Base-by-base conservation (phyloP, 2,113 vertebrate genomes). In the Hemichromis elongatus region DNA sequence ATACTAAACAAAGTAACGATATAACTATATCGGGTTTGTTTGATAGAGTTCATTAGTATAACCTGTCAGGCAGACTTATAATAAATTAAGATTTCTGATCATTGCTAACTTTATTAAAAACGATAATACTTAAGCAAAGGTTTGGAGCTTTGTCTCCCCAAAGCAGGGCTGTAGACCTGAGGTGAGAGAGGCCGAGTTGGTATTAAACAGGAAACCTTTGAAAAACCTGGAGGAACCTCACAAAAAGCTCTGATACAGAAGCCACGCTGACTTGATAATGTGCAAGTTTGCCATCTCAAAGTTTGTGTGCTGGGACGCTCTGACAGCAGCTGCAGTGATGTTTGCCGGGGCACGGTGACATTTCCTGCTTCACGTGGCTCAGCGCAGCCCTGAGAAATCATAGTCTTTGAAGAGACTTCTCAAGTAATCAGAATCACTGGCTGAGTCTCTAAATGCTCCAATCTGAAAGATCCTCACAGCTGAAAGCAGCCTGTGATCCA, bases 131-230 rank as follows among this genome's bases (percentile, higher is more conserved):
- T 7, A 18, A 9, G 13, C 5, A 26, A 45, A 45, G 40, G 21
- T 2, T 9, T 66, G n/a, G 13, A 45, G 21, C 9, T 26, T 70
- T 4, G 2, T 68, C 63, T 14, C 7, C n/a, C 63, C 7, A 68
- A 42, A 68, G 37, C 37, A 24, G 40, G 1, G 24, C 66, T 10
- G 13, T 26, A 45, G 66, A 26, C 0, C 10, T 2, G 21, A 70
- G 26, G 37, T 1, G 9, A 24, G 66, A 1, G 5, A 70, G 66
- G 66, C 40, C 11, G 21, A 45, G 40, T 70, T 0, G 0, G 33
- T 6, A 5, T 63, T 70, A 28, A 70, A 70, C 21, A 11, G 66
- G 66, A 70, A 70, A 47, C 66, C 63, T 70, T 70, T 70, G 66
- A 45, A 26, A 40, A 70, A 26, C 13, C 55, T 57, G 2, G 14